phyloP scores from a whole-genome alignment of 2,888 invertebrate species.

The Sesia bembeciformis region DNA sequence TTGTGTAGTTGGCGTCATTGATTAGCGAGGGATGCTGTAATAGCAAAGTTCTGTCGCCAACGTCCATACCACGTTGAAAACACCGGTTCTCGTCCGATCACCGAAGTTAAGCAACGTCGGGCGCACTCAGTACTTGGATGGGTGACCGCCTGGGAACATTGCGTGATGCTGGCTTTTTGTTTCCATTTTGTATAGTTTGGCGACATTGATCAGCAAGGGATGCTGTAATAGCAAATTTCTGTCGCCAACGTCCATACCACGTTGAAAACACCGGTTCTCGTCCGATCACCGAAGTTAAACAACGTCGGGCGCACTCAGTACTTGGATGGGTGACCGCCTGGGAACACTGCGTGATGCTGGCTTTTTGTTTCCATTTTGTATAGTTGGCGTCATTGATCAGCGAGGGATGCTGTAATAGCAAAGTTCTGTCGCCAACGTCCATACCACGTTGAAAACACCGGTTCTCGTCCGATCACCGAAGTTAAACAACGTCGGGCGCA shows the following conservation, averaged over 20 bases:
- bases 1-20: too few relatives aligned
- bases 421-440: conserved; percentile 32
- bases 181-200: too few relatives aligned
- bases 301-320: conserved; percentile 31
- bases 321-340: conserved; percentile 20
- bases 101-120: conserved; percentile 28
- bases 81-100: conserved; percentile 15
- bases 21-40: too few relatives aligned
- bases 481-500: conserved; percentile 38
- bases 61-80: conserved; percentile 19
- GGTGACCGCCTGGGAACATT: conserved; percentile 43
- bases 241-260: conserved; percentile 45
- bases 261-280: conserved; percentile 46
- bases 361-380: conserved; percentile 4
- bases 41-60: too few relatives aligned
- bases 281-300: conserved; percentile 49
- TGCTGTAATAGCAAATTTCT: too few relatives aligned
- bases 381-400: too few relatives aligned
- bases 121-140: conserved; percentile 50
- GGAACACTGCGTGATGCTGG: conserved; percentile 17
- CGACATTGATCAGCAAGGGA: too few relatives aligned
- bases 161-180: conserved; percentile 14
- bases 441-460: conserved; percentile 37
- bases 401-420: too few relatives aligned
- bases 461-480: conserved; percentile 25